Evolutionary conservation across 2,113 vertebrate genomes (phyloP).

Genomic region (Addax nasomaculatus): DNA sequence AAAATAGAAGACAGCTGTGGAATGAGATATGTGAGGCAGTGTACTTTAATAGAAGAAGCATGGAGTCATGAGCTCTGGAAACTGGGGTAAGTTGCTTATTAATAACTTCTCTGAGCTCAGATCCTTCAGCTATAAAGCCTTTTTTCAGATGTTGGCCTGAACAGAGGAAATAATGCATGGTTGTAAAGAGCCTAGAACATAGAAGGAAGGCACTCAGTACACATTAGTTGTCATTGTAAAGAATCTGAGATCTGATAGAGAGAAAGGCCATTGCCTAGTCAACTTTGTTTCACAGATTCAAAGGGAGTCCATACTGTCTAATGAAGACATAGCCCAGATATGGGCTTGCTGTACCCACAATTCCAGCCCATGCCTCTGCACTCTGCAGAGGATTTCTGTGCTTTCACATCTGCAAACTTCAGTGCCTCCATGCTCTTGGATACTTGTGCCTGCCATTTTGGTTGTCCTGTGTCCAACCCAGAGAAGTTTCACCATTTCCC

Average conservation of each 20-base stretch:
- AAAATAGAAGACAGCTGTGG: neutral
- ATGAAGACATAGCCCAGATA: neutral
- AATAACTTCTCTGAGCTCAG: neutral
- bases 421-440: neutral
- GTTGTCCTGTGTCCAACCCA: neutral
- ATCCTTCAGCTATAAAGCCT: neutral
- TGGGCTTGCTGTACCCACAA: neutral
- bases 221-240: neutral
- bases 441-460: neutral
- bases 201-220: neutral
- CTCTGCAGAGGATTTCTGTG: neutral
- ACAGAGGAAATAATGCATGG: neutral
- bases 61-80: neutral
- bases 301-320: neutral
- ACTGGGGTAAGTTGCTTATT: neutral
- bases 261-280: neutral
- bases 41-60: neutral
- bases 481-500: neutral
- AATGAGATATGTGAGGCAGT: neutral
- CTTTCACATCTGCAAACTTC: neutral
- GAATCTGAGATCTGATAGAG: neutral
- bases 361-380: neutral
- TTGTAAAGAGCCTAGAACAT: neutral
- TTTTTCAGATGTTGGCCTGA: neutral
- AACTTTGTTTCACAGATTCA: constrained; percentile 3